Evolutionary conservation across 2,113 vertebrate genomes (phyloP).

Genomic region (Bujurquina vittata): DNA sequence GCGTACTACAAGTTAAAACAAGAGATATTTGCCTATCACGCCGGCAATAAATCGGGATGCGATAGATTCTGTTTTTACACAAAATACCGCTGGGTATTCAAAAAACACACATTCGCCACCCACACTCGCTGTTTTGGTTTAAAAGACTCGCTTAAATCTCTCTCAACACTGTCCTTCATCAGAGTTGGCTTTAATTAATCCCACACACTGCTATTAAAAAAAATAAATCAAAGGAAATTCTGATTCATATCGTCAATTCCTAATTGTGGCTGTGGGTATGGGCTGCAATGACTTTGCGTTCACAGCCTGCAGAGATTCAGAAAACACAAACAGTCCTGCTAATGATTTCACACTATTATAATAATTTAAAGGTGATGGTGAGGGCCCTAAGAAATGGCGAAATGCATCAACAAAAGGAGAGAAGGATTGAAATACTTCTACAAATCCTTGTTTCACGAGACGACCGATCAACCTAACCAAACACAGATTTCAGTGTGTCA

Average conservation of each 20-base stretch:
- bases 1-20: neutral
- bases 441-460: neutral
- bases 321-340: neutral
- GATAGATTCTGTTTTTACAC: neutral
- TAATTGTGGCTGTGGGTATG: neutral
- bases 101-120: slow-evolving; percentile 17
- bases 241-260: neutral
- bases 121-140: slow-evolving; percentile 11
- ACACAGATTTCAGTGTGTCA: neutral
- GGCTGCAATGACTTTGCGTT: neutral
- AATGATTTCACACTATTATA: neutral
- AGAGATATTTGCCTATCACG: neutral
- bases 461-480: neutral
- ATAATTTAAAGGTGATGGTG: neutral
- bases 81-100: neutral
- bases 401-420: neutral
- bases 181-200: slow-evolving; percentile 27
- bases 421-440: neutral
- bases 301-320: neutral
- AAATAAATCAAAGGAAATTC: neutral
- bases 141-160: slow-evolving; percentile 16
- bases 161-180: neutral
- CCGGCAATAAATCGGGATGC: neutral
- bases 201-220: neutral
- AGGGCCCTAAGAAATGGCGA: neutral